Evolutionary conservation across 2,113 vertebrate species (phyloP).

Genomic region (Festucalex cinctus): DNA sequence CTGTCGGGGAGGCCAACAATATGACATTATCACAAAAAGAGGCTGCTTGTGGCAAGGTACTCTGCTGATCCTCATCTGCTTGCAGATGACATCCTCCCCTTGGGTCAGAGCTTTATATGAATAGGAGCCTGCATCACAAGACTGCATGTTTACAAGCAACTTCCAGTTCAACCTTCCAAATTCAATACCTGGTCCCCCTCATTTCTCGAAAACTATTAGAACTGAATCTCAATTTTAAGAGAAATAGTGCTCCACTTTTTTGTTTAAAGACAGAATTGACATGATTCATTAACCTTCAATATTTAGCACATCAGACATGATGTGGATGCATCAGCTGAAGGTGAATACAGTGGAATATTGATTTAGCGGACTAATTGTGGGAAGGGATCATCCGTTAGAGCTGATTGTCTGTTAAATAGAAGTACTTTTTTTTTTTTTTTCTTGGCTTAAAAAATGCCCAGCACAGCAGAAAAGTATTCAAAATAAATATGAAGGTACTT

Average conservation of each 20-base stretch:
- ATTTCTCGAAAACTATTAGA: neutral
- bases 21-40: conserved; percentile 25
- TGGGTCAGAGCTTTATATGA: neutral
- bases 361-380: neutral
- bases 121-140: conserved; percentile 42
- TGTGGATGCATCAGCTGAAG: neutral
- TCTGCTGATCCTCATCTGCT: conserved; percentile 40
- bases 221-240: neutral
- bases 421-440: neutral
- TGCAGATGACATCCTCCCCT: conserved; percentile 30
- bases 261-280: neutral
- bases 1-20: neutral
- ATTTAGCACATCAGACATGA: neutral
- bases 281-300: neutral
- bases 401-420: neutral
- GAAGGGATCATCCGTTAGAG: no score
- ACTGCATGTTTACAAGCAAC: conserved; percentile 21
- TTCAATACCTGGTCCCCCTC: neutral
- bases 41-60: conserved; percentile 26
- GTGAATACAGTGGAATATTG: no score
- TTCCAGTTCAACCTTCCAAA: neutral
- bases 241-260: neutral
- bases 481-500: no score
- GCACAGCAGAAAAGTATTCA: no score
- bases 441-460: no score